Percentiles rank a stretch among this genome's conserved stretches.
phyloP scores from a whole-genome alignment of 2,888 invertebrate genomes.

The Germaria angustata region DNA sequence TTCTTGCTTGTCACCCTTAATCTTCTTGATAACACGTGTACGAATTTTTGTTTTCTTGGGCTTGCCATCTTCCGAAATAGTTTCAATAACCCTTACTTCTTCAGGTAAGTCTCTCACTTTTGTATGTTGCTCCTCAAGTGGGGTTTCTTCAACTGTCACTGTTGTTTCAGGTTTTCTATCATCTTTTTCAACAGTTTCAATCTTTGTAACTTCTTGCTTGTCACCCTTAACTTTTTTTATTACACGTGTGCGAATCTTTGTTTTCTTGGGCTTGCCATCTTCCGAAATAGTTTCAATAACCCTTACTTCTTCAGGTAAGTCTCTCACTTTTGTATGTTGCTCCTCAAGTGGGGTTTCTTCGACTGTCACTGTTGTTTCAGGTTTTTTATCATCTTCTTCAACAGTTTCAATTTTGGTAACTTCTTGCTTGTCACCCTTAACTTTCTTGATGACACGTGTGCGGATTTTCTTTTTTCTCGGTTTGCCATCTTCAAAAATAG shows the following conservation, averaged over 20 bases:
- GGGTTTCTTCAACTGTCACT: background rate
- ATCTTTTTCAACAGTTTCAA: background rate
- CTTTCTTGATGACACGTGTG: background rate
- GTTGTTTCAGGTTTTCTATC: background rate
- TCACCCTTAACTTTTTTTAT: background rate
- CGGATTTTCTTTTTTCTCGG: background rate
- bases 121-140: background rate
- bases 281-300: background rate
- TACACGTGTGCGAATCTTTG: background rate
- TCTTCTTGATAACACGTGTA: background rate
- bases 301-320: background rate
- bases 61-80: background rate
- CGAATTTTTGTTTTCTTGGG: background rate
- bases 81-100: background rate
- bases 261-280: background rate
- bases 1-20: conserved; percentile 4
- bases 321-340: background rate
- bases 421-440: conserved; percentile 3
- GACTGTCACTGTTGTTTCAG: background rate
- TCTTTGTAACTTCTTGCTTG: background rate
- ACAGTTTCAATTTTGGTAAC: background rate
- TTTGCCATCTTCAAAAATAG: background rate
- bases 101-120: background rate
- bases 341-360: background rate
- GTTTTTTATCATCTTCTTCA: background rate